phyloP scores from a whole-genome alignment of 1,140 invertebrate genomes.

The Leptoteleia sp. region DNA sequence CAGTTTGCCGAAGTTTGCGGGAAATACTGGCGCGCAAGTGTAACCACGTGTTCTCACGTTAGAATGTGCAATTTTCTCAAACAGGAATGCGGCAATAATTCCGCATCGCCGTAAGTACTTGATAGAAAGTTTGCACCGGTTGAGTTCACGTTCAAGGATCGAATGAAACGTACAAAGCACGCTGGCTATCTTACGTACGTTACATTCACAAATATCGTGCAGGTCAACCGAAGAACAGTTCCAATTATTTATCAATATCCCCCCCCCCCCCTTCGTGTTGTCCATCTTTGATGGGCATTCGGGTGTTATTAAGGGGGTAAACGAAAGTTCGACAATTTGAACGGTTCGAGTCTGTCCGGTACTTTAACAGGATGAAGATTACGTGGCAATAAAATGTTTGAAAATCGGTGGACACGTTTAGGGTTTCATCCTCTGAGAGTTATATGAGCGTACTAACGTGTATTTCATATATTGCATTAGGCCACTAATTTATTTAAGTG shows the following conservation, averaged over 20 bases:
- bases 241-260: too few relatives aligned
- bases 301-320: too few relatives aligned
- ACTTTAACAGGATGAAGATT: slow-evolving; percentile 22
- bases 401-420: slow-evolving; percentile 17
- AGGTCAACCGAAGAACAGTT: too few relatives aligned
- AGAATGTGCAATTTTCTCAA: slow-evolving; percentile 65
- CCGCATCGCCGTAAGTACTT: slow-evolving; percentile 47
- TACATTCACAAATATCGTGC: slow-evolving; percentile 13
- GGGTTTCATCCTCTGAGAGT: slow-evolving; percentile 30
- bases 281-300: too few relatives aligned
- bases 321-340: too few relatives aligned
- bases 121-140: slow-evolving; percentile 65
- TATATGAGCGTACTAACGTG: slow-evolving; percentile 38
- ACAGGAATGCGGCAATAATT: slow-evolving; percentile 62
- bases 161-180: slow-evolving; percentile 28
- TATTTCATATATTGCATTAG: slow-evolving; percentile 53
- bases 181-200: slow-evolving; percentile 20
- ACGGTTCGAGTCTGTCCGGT: neutral
- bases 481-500: slow-evolving; percentile 61
- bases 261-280: too few relatives aligned
- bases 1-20: slow-evolving; percentile 20
- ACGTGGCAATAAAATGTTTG: slow-evolving; percentile 25
- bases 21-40: slow-evolving; percentile 12
- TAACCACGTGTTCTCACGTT: slow-evolving; percentile 46
- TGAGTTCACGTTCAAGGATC: slow-evolving; percentile 67